These are phyloP conservation scores for Vidua chalybeata DNA, from an alignment of 2,113 vertebrate genomes.

Conservation along the genomic window DNA sequence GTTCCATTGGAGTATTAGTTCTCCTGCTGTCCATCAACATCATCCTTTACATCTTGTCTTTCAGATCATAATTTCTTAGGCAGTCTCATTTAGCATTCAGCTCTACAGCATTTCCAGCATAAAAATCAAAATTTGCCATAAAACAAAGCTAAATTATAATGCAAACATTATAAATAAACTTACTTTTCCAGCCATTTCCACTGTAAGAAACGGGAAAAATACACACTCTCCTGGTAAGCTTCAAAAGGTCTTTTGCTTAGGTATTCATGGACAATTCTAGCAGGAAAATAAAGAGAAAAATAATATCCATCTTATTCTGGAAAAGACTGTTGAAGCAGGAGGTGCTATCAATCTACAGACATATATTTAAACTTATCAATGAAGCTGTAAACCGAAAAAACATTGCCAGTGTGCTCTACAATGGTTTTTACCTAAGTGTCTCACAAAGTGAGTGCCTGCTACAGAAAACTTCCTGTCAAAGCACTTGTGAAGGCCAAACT, in stretches of 20 bases:
- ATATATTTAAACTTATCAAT: neutral
- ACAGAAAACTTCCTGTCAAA: neutral
- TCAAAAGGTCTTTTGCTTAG: slow-evolving; percentile 88
- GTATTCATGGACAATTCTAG: slow-evolving; percentile 86
- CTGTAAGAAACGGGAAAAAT: slow-evolving; percentile 91
- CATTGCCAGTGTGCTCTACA: neutral
- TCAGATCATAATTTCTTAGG: neutral
- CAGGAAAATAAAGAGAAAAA: slow-evolving; percentile 30
- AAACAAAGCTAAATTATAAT: neutral
- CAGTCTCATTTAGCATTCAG: neutral
- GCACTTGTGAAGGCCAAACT: neutral
- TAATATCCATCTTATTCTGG: neutral
- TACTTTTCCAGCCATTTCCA: slow-evolving; percentile 97
- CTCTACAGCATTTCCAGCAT: neutral
- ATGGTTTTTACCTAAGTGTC: neutral
- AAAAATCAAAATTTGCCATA: neutral
- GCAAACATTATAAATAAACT: slow-evolving; percentile 12
- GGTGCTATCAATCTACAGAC: neutral
- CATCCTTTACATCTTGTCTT: neutral
- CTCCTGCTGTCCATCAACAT: neutral
- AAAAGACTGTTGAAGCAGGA: neutral
- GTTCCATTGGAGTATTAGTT: neutral
- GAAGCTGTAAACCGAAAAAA: neutral
- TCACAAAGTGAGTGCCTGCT: neutral
- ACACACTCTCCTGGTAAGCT: slow-evolving; percentile 86